These are phyloP conservation scores for Brassicogethes aeneus DNA, from an alignment of 2,888 invertebrate genomes.

Conservation along the genomic window DNA sequence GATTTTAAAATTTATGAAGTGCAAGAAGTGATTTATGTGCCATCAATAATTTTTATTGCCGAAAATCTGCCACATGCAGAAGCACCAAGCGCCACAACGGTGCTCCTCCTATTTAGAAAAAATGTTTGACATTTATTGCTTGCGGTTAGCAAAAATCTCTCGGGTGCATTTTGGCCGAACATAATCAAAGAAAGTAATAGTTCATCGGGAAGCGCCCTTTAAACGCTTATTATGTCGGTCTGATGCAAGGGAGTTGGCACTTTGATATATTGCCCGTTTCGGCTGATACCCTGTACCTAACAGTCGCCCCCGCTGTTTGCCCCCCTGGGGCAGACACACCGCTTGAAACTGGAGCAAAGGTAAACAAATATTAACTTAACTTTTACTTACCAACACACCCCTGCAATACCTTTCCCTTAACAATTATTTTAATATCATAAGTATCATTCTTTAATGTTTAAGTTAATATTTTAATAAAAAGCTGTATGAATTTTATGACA, in stretches of 20 bases:
- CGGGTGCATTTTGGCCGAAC: background rate
- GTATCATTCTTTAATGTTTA: too few species aligned
- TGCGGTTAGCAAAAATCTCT: background rate
- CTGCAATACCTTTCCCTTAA: too few species aligned
- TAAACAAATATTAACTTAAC: background rate
- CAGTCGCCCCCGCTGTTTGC: background rate
- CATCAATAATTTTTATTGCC: background rate
- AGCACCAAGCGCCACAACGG: too few species aligned
- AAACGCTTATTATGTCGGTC: slow-evolving; percentile 22
- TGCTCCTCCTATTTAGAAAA: background rate
- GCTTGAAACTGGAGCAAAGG: background rate
- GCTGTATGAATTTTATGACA: too few species aligned
- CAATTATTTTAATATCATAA: too few species aligned
- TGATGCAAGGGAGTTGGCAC: slow-evolving; percentile 17
- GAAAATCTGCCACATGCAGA: background rate
- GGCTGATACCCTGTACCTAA: background rate
- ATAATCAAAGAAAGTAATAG: background rate
- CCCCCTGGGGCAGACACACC: background rate
- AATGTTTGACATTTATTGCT: background rate
- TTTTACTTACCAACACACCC: too few species aligned
- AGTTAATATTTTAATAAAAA: too few species aligned
- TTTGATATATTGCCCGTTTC: slow-evolving; percentile 26
- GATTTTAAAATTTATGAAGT: background rate
- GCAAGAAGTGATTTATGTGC: too few species aligned
- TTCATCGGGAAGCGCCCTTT: slow-evolving; percentile 21